Percentiles rank a stretch among this genome's conserved stretches.
phyloP scores from a whole-genome alignment of 2,113 vertebrate genomes.

The Mormyrus lacerda region DNA sequence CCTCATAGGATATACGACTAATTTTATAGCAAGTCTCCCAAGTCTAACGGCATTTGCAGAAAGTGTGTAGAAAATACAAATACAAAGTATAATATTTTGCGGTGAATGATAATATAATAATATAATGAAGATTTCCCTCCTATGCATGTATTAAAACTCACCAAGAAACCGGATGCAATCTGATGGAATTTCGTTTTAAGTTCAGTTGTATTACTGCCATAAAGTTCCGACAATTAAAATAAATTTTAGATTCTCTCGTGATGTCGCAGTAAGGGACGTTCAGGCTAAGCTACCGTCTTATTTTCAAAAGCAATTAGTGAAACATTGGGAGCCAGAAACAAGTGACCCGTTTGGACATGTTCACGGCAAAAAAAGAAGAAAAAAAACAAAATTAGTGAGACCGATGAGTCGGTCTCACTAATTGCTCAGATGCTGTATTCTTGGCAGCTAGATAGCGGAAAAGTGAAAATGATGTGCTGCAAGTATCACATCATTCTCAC shows the following conservation, averaged over 20 bases:
- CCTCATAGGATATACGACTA: neutral
- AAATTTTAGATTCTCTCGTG: slow-evolving; percentile 26
- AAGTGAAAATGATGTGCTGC: slow-evolving; percentile 2
- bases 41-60: neutral
- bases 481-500: slow-evolving; percentile 20
- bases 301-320: slow-evolving; percentile 43
- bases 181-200: neutral
- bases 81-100: neutral
- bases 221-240: neutral
- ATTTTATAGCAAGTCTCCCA: neutral
- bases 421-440: slow-evolving; percentile 16
- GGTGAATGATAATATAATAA: neutral
- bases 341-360: slow-evolving; percentile 45
- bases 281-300: slow-evolving; percentile 12
- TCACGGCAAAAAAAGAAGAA: neutral
- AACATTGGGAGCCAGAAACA: slow-evolving; percentile 33
- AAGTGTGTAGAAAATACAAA: neutral
- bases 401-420: slow-evolving; percentile 12
- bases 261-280: neutral
- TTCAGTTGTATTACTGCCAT: neutral
- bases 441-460: slow-evolving; percentile 14
- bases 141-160: neutral
- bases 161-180: neutral
- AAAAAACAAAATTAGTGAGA: slow-evolving; percentile 7
- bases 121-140: neutral